Evolutionary conservation across 2,113 vertebrate genomes (phyloP).

Genomic region (Pelmatolapia mariae): DNA sequence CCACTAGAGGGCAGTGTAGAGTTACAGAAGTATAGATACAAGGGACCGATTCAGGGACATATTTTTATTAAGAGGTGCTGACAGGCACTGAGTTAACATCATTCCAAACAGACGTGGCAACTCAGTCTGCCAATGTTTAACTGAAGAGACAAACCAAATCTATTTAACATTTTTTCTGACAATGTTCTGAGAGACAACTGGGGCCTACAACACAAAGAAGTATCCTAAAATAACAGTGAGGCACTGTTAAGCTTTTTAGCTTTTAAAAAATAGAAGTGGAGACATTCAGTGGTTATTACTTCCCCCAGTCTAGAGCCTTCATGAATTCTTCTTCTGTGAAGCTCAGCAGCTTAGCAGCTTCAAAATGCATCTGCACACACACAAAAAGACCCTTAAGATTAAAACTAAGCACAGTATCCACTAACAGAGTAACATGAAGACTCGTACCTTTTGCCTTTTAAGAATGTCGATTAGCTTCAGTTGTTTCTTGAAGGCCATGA

Average conservation of each 20-base stretch:
- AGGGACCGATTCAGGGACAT: neutral
- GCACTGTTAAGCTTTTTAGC: neutral
- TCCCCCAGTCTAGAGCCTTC: conserved; percentile 90
- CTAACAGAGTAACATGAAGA: neutral
- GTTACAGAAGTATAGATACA: neutral
- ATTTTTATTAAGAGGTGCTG: conserved; percentile 2
- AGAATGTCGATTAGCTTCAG: conserved; percentile 92
- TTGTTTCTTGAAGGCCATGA: conserved; percentile 91
- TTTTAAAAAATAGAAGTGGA: neutral
- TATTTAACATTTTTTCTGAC: neutral
- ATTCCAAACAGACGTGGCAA: neutral
- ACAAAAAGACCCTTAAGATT: neutral
- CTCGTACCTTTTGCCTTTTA: conserved; percentile 89
- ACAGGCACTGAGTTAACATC: neutral
- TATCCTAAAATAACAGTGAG: neutral
- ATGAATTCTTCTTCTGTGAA: conserved; percentile 96
- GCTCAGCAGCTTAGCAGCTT: conserved; percentile 92
- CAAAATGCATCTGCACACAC: conserved; percentile 86
- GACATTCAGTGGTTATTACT: conserved; percentile 42
- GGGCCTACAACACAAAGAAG: neutral
- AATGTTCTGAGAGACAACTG: neutral
- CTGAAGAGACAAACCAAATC: neutral
- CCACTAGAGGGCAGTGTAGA: conserved; percentile 19
- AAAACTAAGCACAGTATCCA: neutral
- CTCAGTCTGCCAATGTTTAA: neutral